A percentile compares a stretch with the other conserved stretches of the same genome.
Conservation (phyloP, 2,113 vertebrate genomes). For the Anseranas semipalmata region DNA sequence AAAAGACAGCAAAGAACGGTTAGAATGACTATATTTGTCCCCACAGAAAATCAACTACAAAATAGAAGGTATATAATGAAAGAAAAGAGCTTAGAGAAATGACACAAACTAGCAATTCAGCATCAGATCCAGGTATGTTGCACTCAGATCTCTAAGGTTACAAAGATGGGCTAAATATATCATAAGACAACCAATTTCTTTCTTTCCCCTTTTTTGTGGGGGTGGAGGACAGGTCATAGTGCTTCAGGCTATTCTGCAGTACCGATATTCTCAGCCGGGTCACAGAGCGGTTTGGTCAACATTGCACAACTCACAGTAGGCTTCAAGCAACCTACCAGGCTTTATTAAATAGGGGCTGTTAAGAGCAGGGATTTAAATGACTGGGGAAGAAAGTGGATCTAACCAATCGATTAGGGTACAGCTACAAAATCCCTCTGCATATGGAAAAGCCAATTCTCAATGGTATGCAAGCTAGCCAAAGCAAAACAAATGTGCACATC, state of each 20-base stretch:
- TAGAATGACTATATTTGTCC: not conserved
- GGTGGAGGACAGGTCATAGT: not conserved
- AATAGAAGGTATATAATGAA: not conserved
- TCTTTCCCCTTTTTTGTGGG: not conserved
- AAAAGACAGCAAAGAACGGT: not conserved
- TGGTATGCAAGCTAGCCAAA: not conserved
- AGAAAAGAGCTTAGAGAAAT: not conserved
- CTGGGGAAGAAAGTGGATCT: not conserved
- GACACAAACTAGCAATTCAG: not conserved
- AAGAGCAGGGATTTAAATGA: not conserved
- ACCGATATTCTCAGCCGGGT: not conserved
- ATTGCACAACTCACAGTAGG: not conserved
- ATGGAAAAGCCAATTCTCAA: not conserved
- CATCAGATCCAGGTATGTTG: not conserved
- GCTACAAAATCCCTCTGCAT: not conserved
- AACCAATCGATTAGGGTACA: not conserved
- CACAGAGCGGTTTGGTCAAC: not conserved
- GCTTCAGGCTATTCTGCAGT: not conserved
- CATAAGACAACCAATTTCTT: not conserved
- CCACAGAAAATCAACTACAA: not conserved
- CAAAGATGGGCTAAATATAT: not conserved
- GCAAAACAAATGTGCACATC: not conserved
- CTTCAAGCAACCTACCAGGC: not conserved
- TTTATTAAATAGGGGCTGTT: not conserved
- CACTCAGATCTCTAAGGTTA: not conserved